These are phyloP conservation scores for Diarsia dahlii DNA, from an alignment of 2,888 invertebrate genomes.

Conservation along the genomic window DNA sequence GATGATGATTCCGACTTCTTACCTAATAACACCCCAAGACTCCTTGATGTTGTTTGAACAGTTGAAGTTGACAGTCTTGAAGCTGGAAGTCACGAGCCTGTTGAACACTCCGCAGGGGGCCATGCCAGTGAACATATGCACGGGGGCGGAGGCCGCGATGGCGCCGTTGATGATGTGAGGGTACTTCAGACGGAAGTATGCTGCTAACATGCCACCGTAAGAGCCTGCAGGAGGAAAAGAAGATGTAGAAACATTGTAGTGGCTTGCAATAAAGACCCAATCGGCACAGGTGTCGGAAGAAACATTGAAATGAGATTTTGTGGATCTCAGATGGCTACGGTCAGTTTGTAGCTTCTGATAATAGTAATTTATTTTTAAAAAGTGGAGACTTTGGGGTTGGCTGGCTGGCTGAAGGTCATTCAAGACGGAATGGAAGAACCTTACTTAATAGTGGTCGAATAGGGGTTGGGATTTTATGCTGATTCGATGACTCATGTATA, in stretches of 20 bases:
- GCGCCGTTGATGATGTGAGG: conserved; percentile 97
- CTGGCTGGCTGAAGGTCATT: background rate
- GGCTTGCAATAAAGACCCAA: background rate
- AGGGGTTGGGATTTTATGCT: background rate
- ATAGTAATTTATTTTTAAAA: too few relatives aligned
- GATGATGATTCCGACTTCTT: background rate
- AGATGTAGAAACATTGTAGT: background rate
- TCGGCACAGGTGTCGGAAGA: background rate
- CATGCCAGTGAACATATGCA: conserved; percentile 95
- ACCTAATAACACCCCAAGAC: conserved; percentile 95
- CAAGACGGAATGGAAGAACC: background rate
- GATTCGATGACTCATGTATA: background rate
- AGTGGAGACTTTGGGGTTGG: background rate
- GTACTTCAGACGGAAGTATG: conserved; percentile 99
- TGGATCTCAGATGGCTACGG: background rate
- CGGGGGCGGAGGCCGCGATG: conserved; percentile 97
- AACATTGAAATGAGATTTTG: background rate
- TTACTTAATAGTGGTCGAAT: background rate
- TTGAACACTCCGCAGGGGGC: conserved; percentile 95
- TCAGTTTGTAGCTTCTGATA: too few relatives aligned
- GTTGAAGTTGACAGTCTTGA: conserved; percentile 85
- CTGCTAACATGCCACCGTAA: conserved; percentile 99
- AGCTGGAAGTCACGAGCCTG: conserved; percentile 95
- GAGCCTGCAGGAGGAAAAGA: conserved; percentile 92
- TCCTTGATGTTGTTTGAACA: conserved; percentile 94